phyloP scores from a whole-genome alignment of 1,140 invertebrate genomes.

The Lordiphosa stackelbergi region DNA sequence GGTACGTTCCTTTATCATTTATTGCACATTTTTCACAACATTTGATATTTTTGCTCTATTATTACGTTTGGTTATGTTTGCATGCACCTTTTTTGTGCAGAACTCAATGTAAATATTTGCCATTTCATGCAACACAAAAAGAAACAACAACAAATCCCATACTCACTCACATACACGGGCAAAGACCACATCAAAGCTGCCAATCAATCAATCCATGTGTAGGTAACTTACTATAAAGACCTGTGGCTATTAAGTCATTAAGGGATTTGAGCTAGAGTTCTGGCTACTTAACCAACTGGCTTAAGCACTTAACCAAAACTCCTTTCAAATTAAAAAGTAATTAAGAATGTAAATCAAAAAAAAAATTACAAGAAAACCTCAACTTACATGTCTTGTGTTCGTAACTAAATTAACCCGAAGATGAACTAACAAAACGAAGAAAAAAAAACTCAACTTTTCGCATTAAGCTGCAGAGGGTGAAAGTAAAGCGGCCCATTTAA shows the following conservation, averaged over 20 bases:
- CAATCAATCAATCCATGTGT: constrained; percentile 12
- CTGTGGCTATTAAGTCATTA: constrained; percentile 21
- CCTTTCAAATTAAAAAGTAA: constrained; percentile 47
- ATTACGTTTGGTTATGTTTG: constrained; percentile 25
- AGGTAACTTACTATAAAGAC: constrained; percentile 23
- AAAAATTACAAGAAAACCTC: constrained; percentile 1
- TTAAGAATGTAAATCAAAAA: constrained; percentile 20
- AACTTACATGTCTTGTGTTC: constrained; percentile 35
- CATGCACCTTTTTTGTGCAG: neutral
- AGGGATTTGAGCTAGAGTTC: neutral
- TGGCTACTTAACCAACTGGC: constrained; percentile 32
- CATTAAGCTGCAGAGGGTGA: constrained; percentile 15
- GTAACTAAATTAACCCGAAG: constrained; percentile 51
- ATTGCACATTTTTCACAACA: constrained; percentile 49
- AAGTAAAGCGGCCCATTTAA: constrained; percentile 42
- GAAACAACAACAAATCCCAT: constrained; percentile 33
- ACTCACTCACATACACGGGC: neutral
- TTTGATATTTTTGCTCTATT: constrained; percentile 49
- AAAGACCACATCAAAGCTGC: constrained; percentile 7
- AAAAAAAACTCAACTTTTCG: constrained; percentile 21
- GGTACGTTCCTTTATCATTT: constrained; percentile 38
- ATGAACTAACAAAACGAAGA: constrained; percentile 31
- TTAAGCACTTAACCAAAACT: constrained; percentile 38
- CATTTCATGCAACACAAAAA: constrained; percentile 14
- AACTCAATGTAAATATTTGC: constrained; percentile 42